A percentile compares a stretch with the other conserved stretches of the same genome.
These are phyloP conservation scores for Capromys pilorides DNA, from an alignment of 2,797 vertebrate genomes.

Conservation along the genomic window DNA sequence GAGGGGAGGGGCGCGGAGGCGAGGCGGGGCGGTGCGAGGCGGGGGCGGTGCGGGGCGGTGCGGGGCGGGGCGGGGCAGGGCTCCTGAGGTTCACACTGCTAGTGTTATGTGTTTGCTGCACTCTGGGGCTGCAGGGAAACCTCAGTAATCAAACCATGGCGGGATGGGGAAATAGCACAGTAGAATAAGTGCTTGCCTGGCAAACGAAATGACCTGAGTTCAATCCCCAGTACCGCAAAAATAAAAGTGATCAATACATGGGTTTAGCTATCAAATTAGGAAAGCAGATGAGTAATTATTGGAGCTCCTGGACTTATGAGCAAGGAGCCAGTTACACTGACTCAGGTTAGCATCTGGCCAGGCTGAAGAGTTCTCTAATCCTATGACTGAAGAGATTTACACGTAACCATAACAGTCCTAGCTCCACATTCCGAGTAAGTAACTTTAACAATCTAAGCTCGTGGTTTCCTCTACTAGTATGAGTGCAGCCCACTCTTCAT, in stretches of 20 bases:
- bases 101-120: neutral
- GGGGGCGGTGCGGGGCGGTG: too few species aligned
- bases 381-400: neutral
- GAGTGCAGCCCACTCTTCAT: neutral
- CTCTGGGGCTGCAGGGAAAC: neutral
- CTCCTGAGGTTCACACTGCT: neutral
- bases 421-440: neutral
- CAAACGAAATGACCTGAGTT: too few species aligned
- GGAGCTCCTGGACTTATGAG: neutral
- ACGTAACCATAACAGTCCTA: neutral
- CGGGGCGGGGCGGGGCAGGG: too few species aligned
- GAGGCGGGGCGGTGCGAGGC: too few species aligned
- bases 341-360: neutral
- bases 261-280: neutral
- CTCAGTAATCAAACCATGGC: neutral
- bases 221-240: too few species aligned
- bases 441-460: neutral
- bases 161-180: too few species aligned
- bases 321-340: neutral
- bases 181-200: too few species aligned
- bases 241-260: too few species aligned
- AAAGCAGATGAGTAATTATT: neutral
- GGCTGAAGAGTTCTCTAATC: neutral
- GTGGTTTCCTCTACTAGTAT: neutral
- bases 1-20: too few species aligned